A percentile compares a stretch with the other conserved stretches of the same genome.
Conservation (phyloP, 2,888 invertebrate species). For the Nymphalis polychloros region DNA sequence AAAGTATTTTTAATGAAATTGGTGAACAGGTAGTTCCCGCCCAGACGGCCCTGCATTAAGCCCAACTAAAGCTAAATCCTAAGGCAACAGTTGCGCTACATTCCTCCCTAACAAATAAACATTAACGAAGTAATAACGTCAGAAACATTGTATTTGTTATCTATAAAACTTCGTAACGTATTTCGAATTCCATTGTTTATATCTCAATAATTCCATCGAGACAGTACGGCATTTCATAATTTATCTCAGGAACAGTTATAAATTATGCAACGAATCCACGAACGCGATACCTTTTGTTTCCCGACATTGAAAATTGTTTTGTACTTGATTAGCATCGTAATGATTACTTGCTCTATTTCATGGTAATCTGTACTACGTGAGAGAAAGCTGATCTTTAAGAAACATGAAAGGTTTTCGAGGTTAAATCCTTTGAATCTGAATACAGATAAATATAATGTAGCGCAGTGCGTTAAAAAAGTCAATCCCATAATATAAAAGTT, state of each 20-base stretch:
- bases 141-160: constrained; percentile 10
- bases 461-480: no score
- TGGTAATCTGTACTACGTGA: constrained; percentile 40
- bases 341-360: constrained; percentile 45
- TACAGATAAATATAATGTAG: no score
- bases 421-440: constrained; percentile 7
- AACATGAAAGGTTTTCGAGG: constrained; percentile 24
- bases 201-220: constrained; percentile 13
- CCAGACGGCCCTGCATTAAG: background rate
- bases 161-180: constrained; percentile 24
- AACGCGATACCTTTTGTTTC: constrained; percentile 38
- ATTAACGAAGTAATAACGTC: constrained; percentile 18
- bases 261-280: constrained; percentile 24
- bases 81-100: background rate
- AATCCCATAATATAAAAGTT: background rate
- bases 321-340: constrained; percentile 52
- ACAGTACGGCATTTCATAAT: constrained; percentile 6
- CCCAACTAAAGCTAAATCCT: no score
- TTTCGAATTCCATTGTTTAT: constrained; percentile 21
- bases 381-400: constrained; percentile 41
- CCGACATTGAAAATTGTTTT: constrained; percentile 39
- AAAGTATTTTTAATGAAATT: no score
- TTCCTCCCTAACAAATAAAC: constrained; percentile 1
- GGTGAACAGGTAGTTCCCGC: no score
- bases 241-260: constrained; percentile 8